A percentile compares a stretch with the other conserved stretches of the same genome.
These are phyloP conservation scores for Decapterus maruadsi DNA, from an alignment of 2,797 vertebrate genomes.

Conservation along the genomic window DNA sequence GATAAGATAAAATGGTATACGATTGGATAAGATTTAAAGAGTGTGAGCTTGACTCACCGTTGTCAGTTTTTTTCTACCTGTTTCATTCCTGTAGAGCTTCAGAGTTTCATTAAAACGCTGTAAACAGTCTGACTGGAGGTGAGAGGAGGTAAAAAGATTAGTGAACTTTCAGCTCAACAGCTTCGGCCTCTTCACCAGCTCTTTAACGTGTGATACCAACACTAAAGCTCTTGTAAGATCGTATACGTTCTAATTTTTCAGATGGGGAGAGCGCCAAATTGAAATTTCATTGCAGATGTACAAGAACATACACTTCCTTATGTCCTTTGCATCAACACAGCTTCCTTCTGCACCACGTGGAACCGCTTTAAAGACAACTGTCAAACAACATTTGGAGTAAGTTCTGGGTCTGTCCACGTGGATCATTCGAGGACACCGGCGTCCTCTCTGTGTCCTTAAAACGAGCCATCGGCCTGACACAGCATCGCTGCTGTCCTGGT, in stretches of 20 bases:
- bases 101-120: not conserved
- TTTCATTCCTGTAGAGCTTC: not conserved
- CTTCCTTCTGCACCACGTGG: too few relatives aligned
- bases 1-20: too few relatives aligned
- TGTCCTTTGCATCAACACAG: too few relatives aligned
- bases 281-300: too few relatives aligned
- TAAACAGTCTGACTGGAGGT: not conserved
- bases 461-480: not conserved
- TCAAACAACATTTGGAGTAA: not conserved
- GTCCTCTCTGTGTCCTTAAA: slow-evolving; percentile 26
- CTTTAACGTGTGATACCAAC: too few relatives aligned
- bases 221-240: too few relatives aligned
- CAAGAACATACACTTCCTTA: too few relatives aligned
- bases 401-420: not conserved
- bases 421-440: slow-evolving; percentile 8
- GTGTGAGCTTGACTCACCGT: not conserved
- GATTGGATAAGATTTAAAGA: too few relatives aligned
- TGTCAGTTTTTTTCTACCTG: not conserved
- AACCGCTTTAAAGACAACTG: not conserved
- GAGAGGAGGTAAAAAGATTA: not conserved
- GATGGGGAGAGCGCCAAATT: too few relatives aligned
- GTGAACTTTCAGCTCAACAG: not conserved
- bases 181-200: too few relatives aligned
- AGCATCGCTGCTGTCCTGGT: slow-evolving; percentile 41
- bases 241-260: too few relatives aligned